A percentile compares a stretch with the other conserved stretches of the same genome.
Evolutionary conservation across 2,888 invertebrate genomes (phyloP).

Genomic region (Cylindroiulus punctatus): DNA sequence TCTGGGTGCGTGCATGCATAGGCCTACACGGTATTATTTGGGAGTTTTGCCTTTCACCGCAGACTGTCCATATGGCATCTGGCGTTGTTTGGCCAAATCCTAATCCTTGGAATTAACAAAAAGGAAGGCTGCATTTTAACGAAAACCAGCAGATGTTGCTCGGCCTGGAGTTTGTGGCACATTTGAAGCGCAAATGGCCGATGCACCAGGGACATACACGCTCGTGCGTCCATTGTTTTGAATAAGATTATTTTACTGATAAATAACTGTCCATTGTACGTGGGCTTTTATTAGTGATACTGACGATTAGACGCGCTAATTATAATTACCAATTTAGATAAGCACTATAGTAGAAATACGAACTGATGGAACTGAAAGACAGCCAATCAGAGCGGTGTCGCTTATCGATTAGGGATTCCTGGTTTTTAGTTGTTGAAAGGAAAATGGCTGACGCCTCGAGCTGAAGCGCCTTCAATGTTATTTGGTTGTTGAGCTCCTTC

Average conservation of each 20-base stretch:
- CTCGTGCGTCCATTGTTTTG: not conserved
- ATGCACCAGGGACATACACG: no score
- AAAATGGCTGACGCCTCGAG: no score
- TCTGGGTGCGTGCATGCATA: not conserved
- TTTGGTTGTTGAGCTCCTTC: no score
- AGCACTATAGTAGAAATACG: no score
- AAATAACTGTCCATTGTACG: not conserved
- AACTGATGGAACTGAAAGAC: no score
- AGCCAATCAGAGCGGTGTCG: no score
- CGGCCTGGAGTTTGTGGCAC: not conserved
- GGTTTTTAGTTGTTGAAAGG: no score
- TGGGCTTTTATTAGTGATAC: not conserved
- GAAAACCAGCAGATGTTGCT: constrained; percentile 20
- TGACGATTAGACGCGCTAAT: not conserved
- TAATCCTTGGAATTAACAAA: constrained; percentile 42
- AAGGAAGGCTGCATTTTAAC: constrained; percentile 24
- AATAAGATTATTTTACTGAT: not conserved
- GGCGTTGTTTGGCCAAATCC: constrained; percentile 27
- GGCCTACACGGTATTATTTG: not conserved
- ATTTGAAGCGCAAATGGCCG: no score
- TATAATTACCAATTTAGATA: not conserved
- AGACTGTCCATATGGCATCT: constrained; percentile 34
- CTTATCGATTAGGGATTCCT: no score
- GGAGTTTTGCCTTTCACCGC: not conserved
- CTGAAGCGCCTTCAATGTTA: no score